Percentiles rank a stretch among this genome's conserved stretches.
phyloP scores from a whole-genome alignment of 2,888 invertebrate species.

The Lepas anatifera region DNA sequence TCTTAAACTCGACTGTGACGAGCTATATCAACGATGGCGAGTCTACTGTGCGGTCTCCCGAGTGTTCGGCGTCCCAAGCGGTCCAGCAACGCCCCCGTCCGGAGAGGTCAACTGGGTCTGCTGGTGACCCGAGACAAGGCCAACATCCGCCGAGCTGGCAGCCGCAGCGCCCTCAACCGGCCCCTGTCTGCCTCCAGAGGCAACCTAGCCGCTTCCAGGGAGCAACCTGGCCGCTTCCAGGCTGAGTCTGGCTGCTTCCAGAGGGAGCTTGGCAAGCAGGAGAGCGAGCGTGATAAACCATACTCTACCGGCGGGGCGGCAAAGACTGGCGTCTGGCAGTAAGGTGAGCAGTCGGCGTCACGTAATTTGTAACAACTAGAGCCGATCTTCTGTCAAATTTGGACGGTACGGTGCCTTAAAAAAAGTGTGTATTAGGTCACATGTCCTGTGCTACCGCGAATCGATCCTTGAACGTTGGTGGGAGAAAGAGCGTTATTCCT shows the following conservation, averaged over 20 bases:
- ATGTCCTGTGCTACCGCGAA: too few relatives aligned
- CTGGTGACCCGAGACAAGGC: background rate
- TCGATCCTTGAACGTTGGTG: too few relatives aligned
- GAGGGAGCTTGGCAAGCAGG: background rate
- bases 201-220: background rate
- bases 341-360: too few relatives aligned
- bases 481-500: too few relatives aligned
- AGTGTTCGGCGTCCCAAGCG: background rate
- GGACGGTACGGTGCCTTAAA: too few relatives aligned
- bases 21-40: background rate
- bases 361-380: too few relatives aligned
- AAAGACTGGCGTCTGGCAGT: too few relatives aligned
- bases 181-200: background rate
- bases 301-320: background rate
- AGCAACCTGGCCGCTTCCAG: background rate
- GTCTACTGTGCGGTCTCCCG: background rate
- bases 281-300: background rate
- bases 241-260: background rate
- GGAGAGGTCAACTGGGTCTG: background rate
- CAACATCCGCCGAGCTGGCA: background rate
- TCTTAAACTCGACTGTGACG: too few relatives aligned
- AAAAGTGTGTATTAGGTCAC: too few relatives aligned
- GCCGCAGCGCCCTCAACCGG: background rate
- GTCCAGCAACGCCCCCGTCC: background rate
- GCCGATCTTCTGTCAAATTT: too few relatives aligned